Percentiles rank a stretch among this genome's conserved stretches.
These are phyloP conservation scores for Ochotona princeps DNA, from an alignment of 2,113 vertebrate species.

Conservation along the genomic window DNA sequence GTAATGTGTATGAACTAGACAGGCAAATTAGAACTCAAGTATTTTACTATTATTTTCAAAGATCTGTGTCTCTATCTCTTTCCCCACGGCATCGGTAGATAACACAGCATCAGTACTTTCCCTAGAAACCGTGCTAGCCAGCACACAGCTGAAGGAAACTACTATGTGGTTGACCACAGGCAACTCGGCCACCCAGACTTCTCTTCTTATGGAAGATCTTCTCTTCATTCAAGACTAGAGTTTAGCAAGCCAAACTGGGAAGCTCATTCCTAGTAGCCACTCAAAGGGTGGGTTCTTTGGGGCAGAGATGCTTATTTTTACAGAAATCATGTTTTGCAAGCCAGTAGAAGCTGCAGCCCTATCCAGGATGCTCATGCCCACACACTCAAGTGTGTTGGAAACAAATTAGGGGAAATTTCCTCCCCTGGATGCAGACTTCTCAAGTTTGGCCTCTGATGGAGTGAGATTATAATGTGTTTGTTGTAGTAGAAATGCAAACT, in stretches of 20 bases:
- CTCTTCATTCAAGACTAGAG: neutral
- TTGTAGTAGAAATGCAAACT: conserved; percentile 54
- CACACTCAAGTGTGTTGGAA: neutral
- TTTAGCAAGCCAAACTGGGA: neutral
- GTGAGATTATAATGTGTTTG: conserved; percentile 63
- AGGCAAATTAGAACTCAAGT: neutral
- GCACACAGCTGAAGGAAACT: neutral
- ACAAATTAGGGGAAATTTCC: conserved; percentile 24
- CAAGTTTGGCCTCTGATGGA: conserved; percentile 53
- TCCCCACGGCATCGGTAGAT: neutral
- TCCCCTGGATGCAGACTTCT: conserved; percentile 27
- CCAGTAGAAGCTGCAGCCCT: neutral
- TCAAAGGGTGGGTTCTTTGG: neutral
- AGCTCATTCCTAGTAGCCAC: fast-evolving
- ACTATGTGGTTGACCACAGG: fast-evolving
- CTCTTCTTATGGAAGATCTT: neutral
- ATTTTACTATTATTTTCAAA: neutral
- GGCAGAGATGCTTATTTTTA: neutral
- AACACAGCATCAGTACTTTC: neutral
- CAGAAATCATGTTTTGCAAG: conserved; percentile 14
- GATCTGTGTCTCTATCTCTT: neutral
- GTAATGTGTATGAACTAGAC: neutral
- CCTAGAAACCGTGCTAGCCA: neutral
- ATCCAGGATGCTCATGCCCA: neutral
- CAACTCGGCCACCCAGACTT: fast-evolving